phyloP scores from a whole-genome alignment of 2,797 vertebrate genomes.

The Tokudaia tokunoshimensis region DNA sequence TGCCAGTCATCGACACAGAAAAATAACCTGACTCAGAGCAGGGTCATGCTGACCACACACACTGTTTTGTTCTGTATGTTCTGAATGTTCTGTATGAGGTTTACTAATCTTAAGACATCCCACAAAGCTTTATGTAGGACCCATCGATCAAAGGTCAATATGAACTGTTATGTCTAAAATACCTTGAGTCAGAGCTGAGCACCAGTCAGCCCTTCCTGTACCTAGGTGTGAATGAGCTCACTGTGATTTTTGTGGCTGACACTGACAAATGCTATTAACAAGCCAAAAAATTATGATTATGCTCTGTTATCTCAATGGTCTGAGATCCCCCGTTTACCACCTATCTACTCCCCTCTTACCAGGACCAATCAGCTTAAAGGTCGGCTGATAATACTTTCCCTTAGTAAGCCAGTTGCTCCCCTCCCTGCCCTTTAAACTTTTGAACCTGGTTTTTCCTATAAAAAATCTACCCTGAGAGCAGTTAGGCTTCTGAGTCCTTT shows the following conservation, averaged over 20 bases:
- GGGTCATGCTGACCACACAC: no score
- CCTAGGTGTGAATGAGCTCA: no score
- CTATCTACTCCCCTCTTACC: not conserved
- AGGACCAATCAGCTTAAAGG: not conserved
- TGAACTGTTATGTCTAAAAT: no score
- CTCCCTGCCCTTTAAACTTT: not conserved
- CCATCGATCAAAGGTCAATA: not conserved
- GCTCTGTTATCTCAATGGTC: not conserved
- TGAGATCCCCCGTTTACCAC: not conserved
- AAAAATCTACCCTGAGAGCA: not conserved
- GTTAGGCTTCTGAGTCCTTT: not conserved
- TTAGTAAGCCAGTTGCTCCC: not conserved
- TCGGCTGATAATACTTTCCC: not conserved
- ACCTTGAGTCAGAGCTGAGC: no score
- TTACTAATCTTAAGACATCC: not conserved
- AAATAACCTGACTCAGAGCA: no score
- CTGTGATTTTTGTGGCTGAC: no score
- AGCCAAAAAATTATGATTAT: not conserved
- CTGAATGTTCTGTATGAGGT: no score
- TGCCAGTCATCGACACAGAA: no score
- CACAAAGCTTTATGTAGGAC: not conserved
- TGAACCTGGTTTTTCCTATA: not conserved
- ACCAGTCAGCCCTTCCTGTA: no score
- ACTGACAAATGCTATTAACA: not conserved
- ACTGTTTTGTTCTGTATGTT: no score